A percentile compares a stretch with the other conserved stretches of the same genome.
phyloP scores from a whole-genome alignment of 2,113 vertebrate genomes.

The Barnardius zonarius region DNA sequence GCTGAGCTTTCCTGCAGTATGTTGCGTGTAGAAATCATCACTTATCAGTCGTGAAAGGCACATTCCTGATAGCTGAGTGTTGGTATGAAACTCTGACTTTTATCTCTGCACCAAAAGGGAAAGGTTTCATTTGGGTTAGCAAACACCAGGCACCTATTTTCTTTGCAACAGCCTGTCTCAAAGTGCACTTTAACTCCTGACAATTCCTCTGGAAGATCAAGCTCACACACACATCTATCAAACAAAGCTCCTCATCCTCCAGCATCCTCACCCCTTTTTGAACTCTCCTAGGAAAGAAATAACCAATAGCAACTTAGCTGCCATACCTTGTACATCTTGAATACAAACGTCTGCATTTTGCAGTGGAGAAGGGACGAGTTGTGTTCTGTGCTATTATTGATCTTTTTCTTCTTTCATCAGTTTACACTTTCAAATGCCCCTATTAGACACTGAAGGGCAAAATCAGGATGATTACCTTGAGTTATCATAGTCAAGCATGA shows the following conservation, averaged over 20 bases:
- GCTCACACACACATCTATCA: neutral
- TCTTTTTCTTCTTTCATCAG: neutral
- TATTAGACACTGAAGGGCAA: neutral
- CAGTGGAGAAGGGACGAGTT: neutral
- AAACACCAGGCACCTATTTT: neutral
- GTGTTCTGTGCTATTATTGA: neutral
- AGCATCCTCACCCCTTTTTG: neutral
- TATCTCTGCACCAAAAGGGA: conserved; percentile 43
- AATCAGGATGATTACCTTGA: neutral
- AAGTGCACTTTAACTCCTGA: neutral
- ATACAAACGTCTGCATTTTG: neutral
- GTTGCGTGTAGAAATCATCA: neutral
- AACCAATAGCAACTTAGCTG: neutral
- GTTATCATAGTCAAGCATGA: neutral
- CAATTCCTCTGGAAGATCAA: neutral
- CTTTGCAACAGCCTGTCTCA: neutral
- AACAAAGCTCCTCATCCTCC: neutral
- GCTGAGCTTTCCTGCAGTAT: neutral
- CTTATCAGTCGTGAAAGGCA: conserved; percentile 42
- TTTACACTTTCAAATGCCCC: neutral
- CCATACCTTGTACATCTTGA: neutral
- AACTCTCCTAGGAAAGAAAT: conserved; percentile 5
- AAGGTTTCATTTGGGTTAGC: conserved; percentile 35
- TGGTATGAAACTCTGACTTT: conserved; percentile 35
- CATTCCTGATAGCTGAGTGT: conserved; percentile 48